These are phyloP conservation scores for Aphelenchoides avenae DNA, from an alignment of 1,140 invertebrate genomes.

Conservation along the genomic window DNA sequence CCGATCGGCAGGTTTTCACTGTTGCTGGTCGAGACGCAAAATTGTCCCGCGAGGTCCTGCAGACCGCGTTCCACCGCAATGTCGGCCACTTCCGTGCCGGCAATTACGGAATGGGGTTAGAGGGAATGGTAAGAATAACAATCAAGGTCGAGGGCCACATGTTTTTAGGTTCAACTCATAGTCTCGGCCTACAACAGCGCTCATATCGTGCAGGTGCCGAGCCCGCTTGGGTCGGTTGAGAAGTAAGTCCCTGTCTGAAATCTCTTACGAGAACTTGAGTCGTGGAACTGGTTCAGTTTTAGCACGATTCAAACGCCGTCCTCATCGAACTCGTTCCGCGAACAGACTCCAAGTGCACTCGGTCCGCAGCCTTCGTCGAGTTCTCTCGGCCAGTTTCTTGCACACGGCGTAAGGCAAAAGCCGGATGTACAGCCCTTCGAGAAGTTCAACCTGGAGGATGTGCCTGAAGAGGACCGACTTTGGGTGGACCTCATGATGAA, in stretches of 20 bases:
- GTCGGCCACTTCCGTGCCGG: slow-evolving; percentile 53
- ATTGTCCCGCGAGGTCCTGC: slow-evolving; percentile 52
- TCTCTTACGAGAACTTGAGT: too few species aligned
- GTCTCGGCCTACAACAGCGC: slow-evolving; percentile 54
- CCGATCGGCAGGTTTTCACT: slow-evolving; percentile 56
- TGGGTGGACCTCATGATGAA: slow-evolving; percentile 51
- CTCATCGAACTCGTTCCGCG: too few species aligned
- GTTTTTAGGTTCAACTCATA: slow-evolving; percentile 51
- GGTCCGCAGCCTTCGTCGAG: slow-evolving; percentile 23
- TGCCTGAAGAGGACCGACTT: slow-evolving; percentile 42
- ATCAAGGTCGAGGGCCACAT: too few species aligned
- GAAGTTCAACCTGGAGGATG: slow-evolving; percentile 36
- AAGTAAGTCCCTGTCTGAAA: slow-evolving; percentile 25
- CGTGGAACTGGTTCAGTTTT: slow-evolving; percentile 18
- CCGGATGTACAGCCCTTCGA: slow-evolving; percentile 25
- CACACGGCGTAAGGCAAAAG: slow-evolving; percentile 48
- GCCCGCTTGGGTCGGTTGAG: slow-evolving; percentile 9
- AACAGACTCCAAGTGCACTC: too few species aligned
- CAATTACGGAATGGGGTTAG: slow-evolving; percentile 52
- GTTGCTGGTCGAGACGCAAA: slow-evolving; percentile 56
- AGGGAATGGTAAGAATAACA: slow-evolving; percentile 57
- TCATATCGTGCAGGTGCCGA: slow-evolving; percentile 57
- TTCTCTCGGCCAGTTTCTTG: slow-evolving; percentile 30
- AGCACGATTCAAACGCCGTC: slow-evolving; percentile 31
- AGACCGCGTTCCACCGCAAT: slow-evolving; percentile 56